A percentile compares a stretch with the other conserved stretches of the same genome.
phyloP scores from a whole-genome alignment of 2,888 invertebrate species.

The Polymixis lichenea region DNA sequence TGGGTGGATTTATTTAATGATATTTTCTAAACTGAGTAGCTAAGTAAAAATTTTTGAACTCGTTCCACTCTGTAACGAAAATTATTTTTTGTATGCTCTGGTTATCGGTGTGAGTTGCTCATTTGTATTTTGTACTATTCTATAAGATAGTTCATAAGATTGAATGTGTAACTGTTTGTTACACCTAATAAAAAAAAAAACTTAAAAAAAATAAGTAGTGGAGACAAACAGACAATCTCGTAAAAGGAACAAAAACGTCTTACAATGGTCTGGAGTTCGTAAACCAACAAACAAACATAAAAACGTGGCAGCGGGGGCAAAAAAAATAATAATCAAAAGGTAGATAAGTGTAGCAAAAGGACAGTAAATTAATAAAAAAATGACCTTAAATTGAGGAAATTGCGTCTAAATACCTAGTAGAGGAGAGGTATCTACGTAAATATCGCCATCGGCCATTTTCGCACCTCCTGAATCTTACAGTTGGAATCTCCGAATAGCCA shows the following conservation, averaged over 20 bases:
- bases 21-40: constrained; percentile 63
- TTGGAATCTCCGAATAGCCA: constrained; percentile 1
- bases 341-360: background rate
- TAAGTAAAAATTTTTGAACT: no score
- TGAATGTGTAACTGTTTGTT: no score
- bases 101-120: no score
- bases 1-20: constrained; percentile 43
- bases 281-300: background rate
- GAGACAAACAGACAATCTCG: background rate
- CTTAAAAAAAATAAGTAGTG: no score
- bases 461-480: constrained; percentile 1
- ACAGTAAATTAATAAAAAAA: no score
- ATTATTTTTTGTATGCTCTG: no score
- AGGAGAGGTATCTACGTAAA: constrained; percentile 39
- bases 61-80: no score
- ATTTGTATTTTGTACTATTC: no score
- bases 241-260: no score
- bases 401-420: background rate
- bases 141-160: no score
- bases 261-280: background rate
- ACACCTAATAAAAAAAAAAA: no score
- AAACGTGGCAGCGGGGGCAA: background rate
- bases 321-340: background rate
- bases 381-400: background rate
- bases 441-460: background rate